phyloP scores from a whole-genome alignment of 2,797 vertebrate species.

The Peromyscus nudipes region DNA sequence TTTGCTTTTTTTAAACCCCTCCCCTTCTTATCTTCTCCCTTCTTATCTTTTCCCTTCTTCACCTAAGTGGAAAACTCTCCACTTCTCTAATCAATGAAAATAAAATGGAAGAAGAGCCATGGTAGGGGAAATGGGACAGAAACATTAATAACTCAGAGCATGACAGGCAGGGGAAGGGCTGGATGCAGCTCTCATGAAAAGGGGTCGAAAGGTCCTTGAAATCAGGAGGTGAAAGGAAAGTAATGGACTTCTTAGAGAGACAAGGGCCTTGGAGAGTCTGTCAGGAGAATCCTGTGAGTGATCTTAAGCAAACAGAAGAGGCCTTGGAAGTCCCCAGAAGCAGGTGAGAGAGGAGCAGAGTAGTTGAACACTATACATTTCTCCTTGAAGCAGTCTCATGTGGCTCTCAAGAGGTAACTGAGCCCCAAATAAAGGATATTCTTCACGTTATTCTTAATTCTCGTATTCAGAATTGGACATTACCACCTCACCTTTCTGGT shows the following conservation, averaged over 20 bases:
- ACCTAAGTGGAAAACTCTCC: background rate
- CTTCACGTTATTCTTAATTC: background rate
- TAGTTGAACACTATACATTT: background rate
- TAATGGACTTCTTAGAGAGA: background rate
- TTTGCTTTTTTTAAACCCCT: background rate
- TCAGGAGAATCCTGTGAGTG: background rate
- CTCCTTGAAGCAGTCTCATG: background rate
- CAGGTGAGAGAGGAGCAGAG: background rate
- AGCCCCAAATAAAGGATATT: background rate
- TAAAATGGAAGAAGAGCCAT: constrained; percentile 1
- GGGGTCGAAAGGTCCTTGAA: background rate
- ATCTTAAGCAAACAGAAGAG: background rate
- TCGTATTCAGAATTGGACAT: background rate
- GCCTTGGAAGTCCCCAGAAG: background rate
- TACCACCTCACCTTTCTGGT: background rate
- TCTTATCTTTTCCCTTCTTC: background rate
- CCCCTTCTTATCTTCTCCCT: background rate
- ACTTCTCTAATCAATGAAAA: constrained; percentile 5
- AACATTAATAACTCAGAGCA: background rate
- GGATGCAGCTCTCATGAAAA: background rate
- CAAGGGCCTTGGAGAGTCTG: background rate
- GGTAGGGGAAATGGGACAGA: background rate
- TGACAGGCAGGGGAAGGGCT: background rate
- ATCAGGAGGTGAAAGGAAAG: background rate
- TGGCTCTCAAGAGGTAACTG: background rate